A percentile compares a stretch with the other conserved stretches of the same genome.
phyloP scores from a whole-genome alignment of 2,113 vertebrate species.

The Lepus europaeus region DNA sequence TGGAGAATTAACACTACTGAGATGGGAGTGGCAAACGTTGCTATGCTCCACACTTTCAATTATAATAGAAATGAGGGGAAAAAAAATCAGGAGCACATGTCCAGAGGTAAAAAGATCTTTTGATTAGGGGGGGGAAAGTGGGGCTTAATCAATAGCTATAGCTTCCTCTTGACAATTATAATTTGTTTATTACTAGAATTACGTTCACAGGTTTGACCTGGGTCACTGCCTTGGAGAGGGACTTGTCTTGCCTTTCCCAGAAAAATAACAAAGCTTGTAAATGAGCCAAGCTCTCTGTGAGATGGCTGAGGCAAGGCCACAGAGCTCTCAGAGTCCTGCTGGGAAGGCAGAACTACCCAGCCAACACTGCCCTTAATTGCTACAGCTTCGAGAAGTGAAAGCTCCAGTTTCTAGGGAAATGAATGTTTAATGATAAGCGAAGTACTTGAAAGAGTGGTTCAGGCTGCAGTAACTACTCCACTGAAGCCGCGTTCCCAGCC shows the following conservation, averaged over 20 bases:
- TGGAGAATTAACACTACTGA: neutral
- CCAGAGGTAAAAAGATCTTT: neutral
- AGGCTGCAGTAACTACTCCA: conserved; percentile 30
- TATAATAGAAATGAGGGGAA: neutral
- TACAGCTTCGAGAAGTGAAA: conserved; percentile 36
- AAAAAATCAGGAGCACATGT: neutral
- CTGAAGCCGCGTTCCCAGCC: neutral
- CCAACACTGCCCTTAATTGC: conserved; percentile 61
- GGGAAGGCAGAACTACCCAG: conserved; percentile 56
- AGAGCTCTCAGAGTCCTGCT: neutral
- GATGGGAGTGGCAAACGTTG: neutral
- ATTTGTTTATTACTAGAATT: conserved; percentile 48
- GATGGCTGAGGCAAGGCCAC: conserved; percentile 8
- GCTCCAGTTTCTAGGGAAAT: conserved; percentile 67
- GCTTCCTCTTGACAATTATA: conserved; percentile 34
- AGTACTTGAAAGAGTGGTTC: conserved; percentile 61
- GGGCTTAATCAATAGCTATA: conserved; percentile 1
- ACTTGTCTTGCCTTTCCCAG: conserved; percentile 75
- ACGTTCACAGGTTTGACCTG: conserved; percentile 42
- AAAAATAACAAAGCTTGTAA: conserved; percentile 61
- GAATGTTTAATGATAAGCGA: conserved; percentile 71
- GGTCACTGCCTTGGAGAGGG: conserved; percentile 41
- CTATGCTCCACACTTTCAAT: neutral
- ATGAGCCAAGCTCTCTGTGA: conserved; percentile 27
- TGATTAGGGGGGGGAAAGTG: neutral